Evolutionary conservation across 2,888 invertebrate genomes (phyloP).

Genomic region (Pseudeuparius sepicola): DNA sequence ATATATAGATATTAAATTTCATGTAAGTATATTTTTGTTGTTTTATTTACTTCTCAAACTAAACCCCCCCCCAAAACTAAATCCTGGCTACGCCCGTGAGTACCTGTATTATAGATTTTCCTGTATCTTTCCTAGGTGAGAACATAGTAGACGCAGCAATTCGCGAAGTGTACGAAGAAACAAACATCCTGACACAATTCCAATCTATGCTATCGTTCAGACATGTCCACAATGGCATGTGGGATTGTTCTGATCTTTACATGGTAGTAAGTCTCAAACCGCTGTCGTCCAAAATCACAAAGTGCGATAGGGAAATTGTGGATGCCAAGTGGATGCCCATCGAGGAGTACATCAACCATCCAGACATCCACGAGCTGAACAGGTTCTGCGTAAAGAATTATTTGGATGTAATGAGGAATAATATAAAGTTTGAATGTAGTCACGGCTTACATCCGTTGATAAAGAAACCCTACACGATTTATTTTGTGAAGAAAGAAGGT

Average conservation of each 20-base stretch:
- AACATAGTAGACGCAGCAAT: constrained; percentile 70
- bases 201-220: constrained; percentile 65
- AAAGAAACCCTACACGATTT: constrained; percentile 40
- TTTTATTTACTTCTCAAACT: too few species aligned
- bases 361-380: constrained; percentile 63
- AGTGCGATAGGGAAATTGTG: constrained; percentile 67
- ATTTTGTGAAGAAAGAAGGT: constrained; percentile 26
- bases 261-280: constrained; percentile 66
- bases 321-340: constrained; percentile 77
- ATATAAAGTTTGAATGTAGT: constrained; percentile 49
- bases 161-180: constrained; percentile 86
- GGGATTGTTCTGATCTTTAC: constrained; percentile 82
- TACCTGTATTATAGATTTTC: too few species aligned
- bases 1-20: too few species aligned
- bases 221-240: constrained; percentile 66
- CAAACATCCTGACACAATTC: constrained; percentile 69
- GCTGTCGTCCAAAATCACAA: constrained; percentile 38
- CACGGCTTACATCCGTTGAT: constrained; percentile 42
- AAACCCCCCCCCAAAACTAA: too few species aligned
- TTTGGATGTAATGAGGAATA: constrained; percentile 52
- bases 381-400: constrained; percentile 53
- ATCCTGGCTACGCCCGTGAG: too few species aligned
- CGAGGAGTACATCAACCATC: constrained; percentile 58
- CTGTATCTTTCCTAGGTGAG: constrained; percentile 60
- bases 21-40: too few species aligned